phyloP scores from a whole-genome alignment of 2,888 invertebrate genomes.

The Eubasilissa splendida region DNA sequence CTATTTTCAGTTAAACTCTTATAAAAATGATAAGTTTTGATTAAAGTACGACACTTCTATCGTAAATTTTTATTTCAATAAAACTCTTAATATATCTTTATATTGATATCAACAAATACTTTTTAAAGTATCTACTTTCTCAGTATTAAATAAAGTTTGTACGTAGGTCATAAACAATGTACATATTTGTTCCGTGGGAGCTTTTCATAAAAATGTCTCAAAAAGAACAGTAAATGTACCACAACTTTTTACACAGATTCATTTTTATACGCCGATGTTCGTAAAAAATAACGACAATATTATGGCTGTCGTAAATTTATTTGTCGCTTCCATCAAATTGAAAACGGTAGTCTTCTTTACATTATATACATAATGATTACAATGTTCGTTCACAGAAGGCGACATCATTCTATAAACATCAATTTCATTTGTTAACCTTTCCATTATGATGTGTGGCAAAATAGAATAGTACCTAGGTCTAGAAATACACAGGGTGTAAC shows the following conservation, averaged over 20 bases:
- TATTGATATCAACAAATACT: conserved; percentile 24
- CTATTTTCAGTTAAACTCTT: too few relatives aligned
- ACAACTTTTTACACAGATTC: conserved; percentile 15
- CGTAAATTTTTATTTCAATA: background rate
- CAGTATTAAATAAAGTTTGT: conserved; percentile 47
- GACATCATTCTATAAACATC: too few relatives aligned
- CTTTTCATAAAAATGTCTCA: conserved; percentile 19
- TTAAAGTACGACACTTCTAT: background rate
- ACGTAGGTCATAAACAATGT: conserved; percentile 51
- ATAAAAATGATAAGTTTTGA: too few relatives aligned
- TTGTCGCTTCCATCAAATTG: background rate
- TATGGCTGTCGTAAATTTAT: conserved; percentile 45
- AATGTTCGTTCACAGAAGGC: too few relatives aligned
- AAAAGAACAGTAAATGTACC: background rate
- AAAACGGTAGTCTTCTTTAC: background rate
- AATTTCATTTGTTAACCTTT: too few relatives aligned
- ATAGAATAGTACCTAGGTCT: too few relatives aligned
- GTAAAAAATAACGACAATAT: conserved; percentile 52
- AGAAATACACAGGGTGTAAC: too few relatives aligned
- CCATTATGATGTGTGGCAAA: too few relatives aligned
- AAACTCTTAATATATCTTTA: conserved; percentile 23
- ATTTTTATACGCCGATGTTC: conserved; percentile 27
- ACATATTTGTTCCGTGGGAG: conserved; percentile 39
- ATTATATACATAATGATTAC: too few relatives aligned
- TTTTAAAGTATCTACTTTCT: background rate